Evolutionary conservation across 2,113 vertebrate species (phyloP).

Genomic region (Lophotis ruficrista): DNA sequence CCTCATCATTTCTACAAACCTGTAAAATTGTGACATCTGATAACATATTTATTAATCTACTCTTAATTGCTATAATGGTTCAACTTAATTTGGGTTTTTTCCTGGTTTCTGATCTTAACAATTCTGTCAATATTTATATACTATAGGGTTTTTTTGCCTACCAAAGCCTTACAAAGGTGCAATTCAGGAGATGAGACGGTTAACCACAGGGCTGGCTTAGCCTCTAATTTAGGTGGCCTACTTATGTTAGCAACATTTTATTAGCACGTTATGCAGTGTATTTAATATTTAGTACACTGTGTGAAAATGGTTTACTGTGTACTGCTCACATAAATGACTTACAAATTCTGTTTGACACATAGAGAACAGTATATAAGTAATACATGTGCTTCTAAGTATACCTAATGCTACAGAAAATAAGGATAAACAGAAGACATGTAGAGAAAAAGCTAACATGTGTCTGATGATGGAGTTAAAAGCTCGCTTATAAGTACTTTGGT

Average conservation of each 20-base stretch:
- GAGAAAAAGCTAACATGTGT: not conserved
- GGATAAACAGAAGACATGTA: not conserved
- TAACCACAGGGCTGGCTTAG: conserved; percentile 37
- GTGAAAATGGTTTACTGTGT: conserved; percentile 51
- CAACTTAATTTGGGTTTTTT: accelerated
- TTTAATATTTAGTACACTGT: conserved; percentile 59
- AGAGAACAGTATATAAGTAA: conserved; percentile 15
- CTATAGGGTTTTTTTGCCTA: not conserved
- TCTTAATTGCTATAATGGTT: not conserved
- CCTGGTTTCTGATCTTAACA: not conserved
- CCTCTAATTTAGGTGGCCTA: conserved; percentile 62
- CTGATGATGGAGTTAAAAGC: not conserved
- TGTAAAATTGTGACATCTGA: not conserved
- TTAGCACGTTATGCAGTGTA: conserved; percentile 54
- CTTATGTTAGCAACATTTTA: conserved; percentile 59
- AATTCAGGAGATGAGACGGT: conserved; percentile 47
- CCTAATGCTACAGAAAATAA: not conserved
- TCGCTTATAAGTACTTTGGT: not conserved
- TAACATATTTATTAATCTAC: not conserved
- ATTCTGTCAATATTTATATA: not conserved
- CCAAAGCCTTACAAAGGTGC: not conserved
- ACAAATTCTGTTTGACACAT: conserved; percentile 44
- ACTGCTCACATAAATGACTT: conserved; percentile 43
- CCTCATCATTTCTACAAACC: not conserved
- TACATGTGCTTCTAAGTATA: not conserved